Evolutionary conservation across 2,113 vertebrate genomes (phyloP).

Genomic region (Melozone crissalis): DNA sequence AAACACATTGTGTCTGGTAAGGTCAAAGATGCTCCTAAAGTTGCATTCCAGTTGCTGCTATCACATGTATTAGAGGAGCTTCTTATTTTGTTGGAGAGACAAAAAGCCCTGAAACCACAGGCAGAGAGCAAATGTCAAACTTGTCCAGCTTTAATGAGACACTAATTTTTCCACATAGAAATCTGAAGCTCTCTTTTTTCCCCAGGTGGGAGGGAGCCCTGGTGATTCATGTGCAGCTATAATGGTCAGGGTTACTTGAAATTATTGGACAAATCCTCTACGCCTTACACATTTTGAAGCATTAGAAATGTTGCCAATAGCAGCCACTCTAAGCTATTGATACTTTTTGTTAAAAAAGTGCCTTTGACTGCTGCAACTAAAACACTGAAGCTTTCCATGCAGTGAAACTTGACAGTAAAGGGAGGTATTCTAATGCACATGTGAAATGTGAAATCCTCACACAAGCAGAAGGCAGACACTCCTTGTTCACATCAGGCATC

Average conservation of each 20-base stretch:
- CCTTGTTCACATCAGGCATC: not conserved
- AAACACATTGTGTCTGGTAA: constrained; percentile 26
- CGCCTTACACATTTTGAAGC: not conserved
- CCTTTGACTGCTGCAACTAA: not conserved
- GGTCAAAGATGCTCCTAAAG: constrained; percentile 53
- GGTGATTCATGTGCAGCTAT: not conserved
- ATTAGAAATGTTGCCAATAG: not conserved
- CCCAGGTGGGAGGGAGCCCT: not conserved
- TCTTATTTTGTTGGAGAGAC: constrained; percentile 21
- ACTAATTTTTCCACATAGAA: constrained; percentile 38
- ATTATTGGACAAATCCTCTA: not conserved
- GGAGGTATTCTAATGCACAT: not conserved
- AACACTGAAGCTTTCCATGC: not conserved
- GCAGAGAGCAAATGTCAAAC: constrained; percentile 60
- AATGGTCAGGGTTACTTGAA: not conserved
- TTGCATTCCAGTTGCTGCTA: constrained; percentile 34
- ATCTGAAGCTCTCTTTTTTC: not conserved
- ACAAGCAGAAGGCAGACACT: not conserved
- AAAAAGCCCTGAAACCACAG: constrained; percentile 47
- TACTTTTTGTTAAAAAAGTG: not conserved
- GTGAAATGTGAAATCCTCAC: not conserved
- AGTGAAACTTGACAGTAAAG: not conserved
- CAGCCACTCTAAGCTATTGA: not conserved
- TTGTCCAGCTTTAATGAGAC: constrained; percentile 37
- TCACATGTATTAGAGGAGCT: not conserved